These are phyloP conservation scores for Addax nasomaculatus DNA, from an alignment of 2,113 vertebrate genomes.

Conservation along the genomic window DNA sequence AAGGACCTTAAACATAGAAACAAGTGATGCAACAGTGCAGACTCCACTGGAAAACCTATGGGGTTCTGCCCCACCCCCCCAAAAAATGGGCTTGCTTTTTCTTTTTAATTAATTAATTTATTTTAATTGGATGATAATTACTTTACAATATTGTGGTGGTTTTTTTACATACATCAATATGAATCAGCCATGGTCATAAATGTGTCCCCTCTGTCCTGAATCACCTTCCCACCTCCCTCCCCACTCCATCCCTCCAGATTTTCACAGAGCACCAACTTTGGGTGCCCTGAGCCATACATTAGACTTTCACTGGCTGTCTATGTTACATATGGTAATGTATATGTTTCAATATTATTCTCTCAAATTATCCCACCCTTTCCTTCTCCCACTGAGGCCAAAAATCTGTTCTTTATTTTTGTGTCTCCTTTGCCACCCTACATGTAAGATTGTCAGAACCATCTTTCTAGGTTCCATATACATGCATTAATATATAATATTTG, in stretches of 20 bases:
- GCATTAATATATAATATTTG: background rate
- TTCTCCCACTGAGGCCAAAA: background rate
- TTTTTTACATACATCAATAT: background rate
- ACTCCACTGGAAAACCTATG: background rate
- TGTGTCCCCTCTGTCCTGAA: background rate
- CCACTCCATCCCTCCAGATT: background rate
- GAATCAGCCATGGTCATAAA: background rate
- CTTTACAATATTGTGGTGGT: background rate
- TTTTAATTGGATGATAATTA: background rate
- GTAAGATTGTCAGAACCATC: background rate
- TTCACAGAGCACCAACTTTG: background rate
- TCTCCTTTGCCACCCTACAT: background rate
- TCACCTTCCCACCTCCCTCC: background rate
- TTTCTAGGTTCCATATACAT: background rate
- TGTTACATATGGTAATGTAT: background rate
- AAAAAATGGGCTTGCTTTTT: background rate
- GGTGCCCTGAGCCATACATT: background rate
- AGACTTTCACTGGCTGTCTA: background rate
- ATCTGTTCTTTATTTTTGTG: background rate
- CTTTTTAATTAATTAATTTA: background rate
- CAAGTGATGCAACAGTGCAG: background rate
- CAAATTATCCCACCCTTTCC: background rate
- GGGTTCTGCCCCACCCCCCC: background rate
- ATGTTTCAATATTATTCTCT: background rate
- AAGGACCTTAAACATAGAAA: background rate